These are phyloP conservation scores for Linnaemya vulpina DNA, from an alignment of 2,888 invertebrate species.

Conservation along the genomic window DNA sequence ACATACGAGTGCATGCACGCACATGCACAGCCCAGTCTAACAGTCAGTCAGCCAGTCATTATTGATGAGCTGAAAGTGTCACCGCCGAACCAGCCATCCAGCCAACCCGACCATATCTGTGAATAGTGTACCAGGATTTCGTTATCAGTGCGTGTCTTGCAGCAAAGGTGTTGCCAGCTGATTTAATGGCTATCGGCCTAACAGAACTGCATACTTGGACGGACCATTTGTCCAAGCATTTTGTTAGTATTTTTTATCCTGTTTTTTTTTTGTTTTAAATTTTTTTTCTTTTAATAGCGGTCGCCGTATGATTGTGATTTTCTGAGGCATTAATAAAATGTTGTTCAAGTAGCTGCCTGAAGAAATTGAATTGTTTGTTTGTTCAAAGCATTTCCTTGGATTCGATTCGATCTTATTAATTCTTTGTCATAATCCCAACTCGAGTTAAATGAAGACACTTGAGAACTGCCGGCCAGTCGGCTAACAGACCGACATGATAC, in stretches of 20 bases:
- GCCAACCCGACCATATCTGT: slow-evolving; percentile 59
- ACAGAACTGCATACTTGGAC: slow-evolving; percentile 26
- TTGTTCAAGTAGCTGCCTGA: slow-evolving; percentile 72
- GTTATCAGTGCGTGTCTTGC: slow-evolving; percentile 80
- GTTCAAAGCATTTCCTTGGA: slow-evolving; percentile 56
- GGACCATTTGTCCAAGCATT: slow-evolving; percentile 27
- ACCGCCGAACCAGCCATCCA: slow-evolving; percentile 21
- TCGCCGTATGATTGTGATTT: slow-evolving; percentile 64
- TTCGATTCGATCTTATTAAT: slow-evolving; percentile 32
- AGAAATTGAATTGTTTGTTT: slow-evolving; percentile 64
- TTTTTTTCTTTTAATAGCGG: slow-evolving; percentile 19
- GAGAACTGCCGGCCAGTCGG: slow-evolving; percentile 12
- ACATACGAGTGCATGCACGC: not conserved
- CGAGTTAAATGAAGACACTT: slow-evolving; percentile 43
- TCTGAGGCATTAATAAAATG: slow-evolving; percentile 73
- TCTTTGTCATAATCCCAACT: slow-evolving; percentile 55
- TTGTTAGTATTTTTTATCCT: slow-evolving; percentile 41
- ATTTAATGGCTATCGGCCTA: slow-evolving; percentile 69
- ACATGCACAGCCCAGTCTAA: slow-evolving; percentile 1
- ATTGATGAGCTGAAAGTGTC: slow-evolving; percentile 60
- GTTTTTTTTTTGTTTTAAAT: not conserved
- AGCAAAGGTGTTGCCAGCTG: slow-evolving; percentile 80
- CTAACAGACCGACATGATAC: slow-evolving; percentile 24
- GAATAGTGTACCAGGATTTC: slow-evolving; percentile 51
- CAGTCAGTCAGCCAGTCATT: slow-evolving; percentile 36